Conservation (phyloP, 2,113 vertebrate species). For the Ursus arctos region DNA sequence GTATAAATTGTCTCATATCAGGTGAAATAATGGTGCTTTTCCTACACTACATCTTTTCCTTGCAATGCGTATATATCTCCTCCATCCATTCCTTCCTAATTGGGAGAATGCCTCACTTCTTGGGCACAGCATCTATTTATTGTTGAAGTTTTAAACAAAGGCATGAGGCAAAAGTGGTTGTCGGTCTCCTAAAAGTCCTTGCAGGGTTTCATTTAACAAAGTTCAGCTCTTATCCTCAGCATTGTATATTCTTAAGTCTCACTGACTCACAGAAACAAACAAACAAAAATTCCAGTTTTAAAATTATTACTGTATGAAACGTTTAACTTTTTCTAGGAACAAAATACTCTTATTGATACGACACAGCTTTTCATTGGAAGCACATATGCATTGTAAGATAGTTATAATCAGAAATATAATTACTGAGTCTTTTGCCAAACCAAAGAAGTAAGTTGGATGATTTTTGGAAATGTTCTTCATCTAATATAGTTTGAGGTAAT, state of each 20-base stretch:
- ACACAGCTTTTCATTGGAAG: neutral
- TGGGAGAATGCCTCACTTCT: neutral
- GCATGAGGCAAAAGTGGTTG: neutral
- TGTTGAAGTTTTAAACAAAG: neutral
- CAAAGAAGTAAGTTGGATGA: neutral
- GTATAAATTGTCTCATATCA: neutral
- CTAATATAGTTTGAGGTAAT: neutral
- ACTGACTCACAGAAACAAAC: neutral
- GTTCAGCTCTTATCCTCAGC: neutral
- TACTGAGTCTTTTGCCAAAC: neutral
- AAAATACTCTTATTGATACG: neutral
- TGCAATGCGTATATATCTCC: neutral
- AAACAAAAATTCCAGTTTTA: neutral
- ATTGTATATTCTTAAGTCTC: neutral
- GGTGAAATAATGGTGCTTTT: neutral
- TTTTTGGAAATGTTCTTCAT: neutral
- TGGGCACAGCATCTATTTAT: neutral
- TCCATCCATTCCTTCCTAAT: neutral
- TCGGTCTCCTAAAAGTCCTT: neutral
- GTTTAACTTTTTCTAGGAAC: neutral
- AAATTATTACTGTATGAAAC: neutral
- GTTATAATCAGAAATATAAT: neutral
- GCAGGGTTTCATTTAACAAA: neutral
- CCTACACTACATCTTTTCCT: neutral
- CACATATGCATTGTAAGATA: neutral